Conservation (phyloP, 2,888 invertebrate species). For the Chymomyza procnemis region DNA sequence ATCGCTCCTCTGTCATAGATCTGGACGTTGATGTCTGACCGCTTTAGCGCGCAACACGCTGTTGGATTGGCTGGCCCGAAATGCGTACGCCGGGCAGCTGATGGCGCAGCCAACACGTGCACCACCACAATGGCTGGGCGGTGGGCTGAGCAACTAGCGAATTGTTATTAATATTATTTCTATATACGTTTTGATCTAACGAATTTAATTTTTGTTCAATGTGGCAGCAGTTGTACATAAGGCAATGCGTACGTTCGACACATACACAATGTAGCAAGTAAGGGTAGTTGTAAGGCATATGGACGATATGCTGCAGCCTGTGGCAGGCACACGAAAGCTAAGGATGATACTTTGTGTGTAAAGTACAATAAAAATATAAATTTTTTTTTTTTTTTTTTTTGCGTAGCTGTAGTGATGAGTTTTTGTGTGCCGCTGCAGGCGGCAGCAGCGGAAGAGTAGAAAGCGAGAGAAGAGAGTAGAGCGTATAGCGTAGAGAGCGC, state of each 20-base stretch:
- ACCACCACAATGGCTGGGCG: neutral
- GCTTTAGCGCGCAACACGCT: constrained; percentile 35
- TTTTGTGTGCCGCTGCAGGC: too few relatives aligned
- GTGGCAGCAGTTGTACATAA: neutral
- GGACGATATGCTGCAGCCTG: too few relatives aligned
- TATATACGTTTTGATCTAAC: too few relatives aligned
- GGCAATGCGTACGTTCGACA: constrained; percentile 23
- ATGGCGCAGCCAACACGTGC: constrained; percentile 9
- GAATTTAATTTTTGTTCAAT: too few relatives aligned
- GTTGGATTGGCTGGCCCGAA: constrained; percentile 18
- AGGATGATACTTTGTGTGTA: too few relatives aligned
- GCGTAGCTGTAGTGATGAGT: too few relatives aligned
- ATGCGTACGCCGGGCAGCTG: constrained; percentile 30
- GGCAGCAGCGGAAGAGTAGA: too few relatives aligned
- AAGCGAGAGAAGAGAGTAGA: too few relatives aligned
- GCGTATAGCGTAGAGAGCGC: too few relatives aligned
- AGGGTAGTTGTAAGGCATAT: too few relatives aligned
- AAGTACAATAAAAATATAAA: too few relatives aligned
- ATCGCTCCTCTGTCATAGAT: constrained; percentile 78
- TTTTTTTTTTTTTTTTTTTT: too few relatives aligned
- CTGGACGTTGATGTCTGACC: constrained; percentile 78
- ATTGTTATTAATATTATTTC: neutral
- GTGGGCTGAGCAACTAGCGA: constrained; percentile 14
- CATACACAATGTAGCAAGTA: constrained; percentile 32
- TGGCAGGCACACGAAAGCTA: neutral